Evolutionary conservation across 2,113 vertebrate species (phyloP), one percentile per base, ranked within the genome.

Genomic region (Eira barbara): DNA sequence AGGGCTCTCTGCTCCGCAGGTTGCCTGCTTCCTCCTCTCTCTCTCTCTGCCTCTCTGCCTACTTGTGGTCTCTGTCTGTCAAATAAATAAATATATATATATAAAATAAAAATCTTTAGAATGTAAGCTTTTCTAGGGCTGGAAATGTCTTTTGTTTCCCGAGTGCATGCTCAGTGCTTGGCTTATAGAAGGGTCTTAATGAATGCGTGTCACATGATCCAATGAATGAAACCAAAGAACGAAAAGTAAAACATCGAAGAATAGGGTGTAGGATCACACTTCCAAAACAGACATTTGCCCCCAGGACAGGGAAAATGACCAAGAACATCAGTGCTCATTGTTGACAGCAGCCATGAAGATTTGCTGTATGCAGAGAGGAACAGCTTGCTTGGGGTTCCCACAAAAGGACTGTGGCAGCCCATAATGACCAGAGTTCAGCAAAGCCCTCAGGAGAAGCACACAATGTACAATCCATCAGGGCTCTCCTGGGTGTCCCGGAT

Each of bases 351-450:
- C 74, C 42, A 10, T 0, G 23, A 61, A 67, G 55, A 79, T 39
- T 14, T 4, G 10, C 25, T 9, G 52, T 36, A 4, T 52, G 52
- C 9, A 65, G 31, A 42, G 63, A 69, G 21, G 47, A 34, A 29
- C 12, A 1, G 31, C 36, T 79, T 4, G 0, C 0, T 6, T 13
- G 12, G 6, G 25, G 29, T 2, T 18, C 17, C 57, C 8, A 55
- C 36, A 39, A 79, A 42, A 89, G 52, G 47, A 14, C n/a, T 11
- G 76, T 5, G 61, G 47, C 47, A n/a, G 7, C 18, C 45, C 71
- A 42, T 36, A 18, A 23, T 2, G 13, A 34, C 13, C 39, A 36
- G 36, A n/a, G 49, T 49, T 36, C 1, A 45, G 86, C 63, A 52
- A 45, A 5, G 25, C 2, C 45, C 57, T 63, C 21, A 81, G 80